Evolutionary conservation across 1,140 invertebrate species (phyloP).

Genomic region (Popillia japonica): DNA sequence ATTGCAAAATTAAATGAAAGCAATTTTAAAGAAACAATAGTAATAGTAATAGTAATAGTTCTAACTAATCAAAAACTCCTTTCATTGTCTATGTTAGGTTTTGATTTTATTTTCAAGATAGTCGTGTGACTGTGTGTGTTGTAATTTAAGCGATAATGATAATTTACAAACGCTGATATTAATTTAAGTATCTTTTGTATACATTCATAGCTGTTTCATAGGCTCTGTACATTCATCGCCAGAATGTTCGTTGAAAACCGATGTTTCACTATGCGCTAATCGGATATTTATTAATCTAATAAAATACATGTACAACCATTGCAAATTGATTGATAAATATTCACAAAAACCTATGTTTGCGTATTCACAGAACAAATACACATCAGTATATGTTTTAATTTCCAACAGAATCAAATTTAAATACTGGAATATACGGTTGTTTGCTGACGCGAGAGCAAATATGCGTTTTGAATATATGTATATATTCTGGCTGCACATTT

Average conservation of each 20-base stretch:
- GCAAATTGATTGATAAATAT: constrained; percentile 28
- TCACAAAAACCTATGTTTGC: constrained; percentile 32
- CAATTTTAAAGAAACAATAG: no score
- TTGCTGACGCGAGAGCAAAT: background rate
- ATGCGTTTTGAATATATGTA: background rate
- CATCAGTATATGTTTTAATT: constrained; percentile 25
- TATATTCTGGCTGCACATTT: background rate
- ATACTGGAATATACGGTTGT: background rate
- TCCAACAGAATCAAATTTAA: constrained; percentile 25
- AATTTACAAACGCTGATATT: background rate
- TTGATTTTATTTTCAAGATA: background rate
- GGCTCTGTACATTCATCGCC: background rate
- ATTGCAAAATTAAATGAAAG: no score
- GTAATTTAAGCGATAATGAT: constrained; percentile 3
- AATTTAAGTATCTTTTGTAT: background rate
- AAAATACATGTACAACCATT: constrained; percentile 20
- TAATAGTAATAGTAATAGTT: no score
- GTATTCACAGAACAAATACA: background rate
- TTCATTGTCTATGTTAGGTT: background rate
- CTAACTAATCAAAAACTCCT: no score
- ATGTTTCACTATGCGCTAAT: background rate
- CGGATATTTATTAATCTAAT: constrained; percentile 21
- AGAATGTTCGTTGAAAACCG: background rate
- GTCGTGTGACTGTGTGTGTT: no score
- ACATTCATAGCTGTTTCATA: background rate